A percentile compares a stretch with the other conserved stretches of the same genome.
Conservation (phyloP, 2,113 vertebrate species). For the Neogobius melanostomus region DNA sequence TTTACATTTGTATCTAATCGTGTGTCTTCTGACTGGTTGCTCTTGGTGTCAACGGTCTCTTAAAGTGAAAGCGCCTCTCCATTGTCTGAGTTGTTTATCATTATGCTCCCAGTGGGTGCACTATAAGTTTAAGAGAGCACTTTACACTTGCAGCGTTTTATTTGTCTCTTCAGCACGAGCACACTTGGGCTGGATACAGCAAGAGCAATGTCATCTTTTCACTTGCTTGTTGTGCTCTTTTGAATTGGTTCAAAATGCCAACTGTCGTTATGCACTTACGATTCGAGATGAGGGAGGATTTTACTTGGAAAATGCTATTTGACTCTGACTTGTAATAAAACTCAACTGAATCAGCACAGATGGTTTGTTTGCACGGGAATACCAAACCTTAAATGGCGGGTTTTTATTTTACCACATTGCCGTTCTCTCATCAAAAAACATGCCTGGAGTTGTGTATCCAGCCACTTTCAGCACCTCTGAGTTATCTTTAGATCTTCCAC, state of each 20-base stretch:
- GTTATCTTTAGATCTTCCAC: no score
- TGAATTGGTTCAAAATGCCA: conserved; percentile 9
- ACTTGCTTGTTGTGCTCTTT: background rate
- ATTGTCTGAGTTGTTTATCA: conserved; percentile 45
- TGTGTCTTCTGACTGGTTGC: conserved; percentile 25
- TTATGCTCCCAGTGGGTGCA: conserved; percentile 54
- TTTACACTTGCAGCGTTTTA: conserved; percentile 24
- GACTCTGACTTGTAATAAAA: background rate
- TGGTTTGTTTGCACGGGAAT: no score
- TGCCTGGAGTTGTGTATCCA: no score
- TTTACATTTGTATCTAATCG: conserved; percentile 30
- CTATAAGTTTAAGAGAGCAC: conserved; percentile 41
- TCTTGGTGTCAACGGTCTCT: conserved; percentile 43
- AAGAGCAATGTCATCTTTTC: background rate
- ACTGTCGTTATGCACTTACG: background rate
- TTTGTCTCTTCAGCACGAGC: conserved; percentile 13
- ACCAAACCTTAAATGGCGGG: no score
- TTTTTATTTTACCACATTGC: no score
- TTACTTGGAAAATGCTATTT: background rate
- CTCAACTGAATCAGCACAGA: no score
- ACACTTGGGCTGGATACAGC: conserved; percentile 17
- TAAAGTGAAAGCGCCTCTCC: conserved; percentile 39
- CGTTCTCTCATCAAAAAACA: no score
- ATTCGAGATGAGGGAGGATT: background rate
- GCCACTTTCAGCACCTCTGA: no score